Evolutionary conservation across 1,140 invertebrate species (phyloP).

Genomic region (Stenopsyche tienmushanensis): DNA sequence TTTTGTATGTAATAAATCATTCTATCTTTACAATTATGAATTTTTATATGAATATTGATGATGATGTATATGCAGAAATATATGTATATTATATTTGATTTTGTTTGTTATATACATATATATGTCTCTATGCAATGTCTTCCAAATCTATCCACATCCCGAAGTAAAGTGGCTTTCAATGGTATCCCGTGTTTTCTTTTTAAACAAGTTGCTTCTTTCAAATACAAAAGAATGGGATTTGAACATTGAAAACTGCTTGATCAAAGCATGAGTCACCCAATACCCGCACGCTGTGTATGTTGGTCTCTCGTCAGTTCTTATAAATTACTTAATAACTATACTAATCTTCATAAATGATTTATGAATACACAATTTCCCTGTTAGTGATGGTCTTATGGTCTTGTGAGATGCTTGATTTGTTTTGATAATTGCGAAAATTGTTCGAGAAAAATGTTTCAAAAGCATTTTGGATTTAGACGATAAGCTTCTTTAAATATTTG

Average conservation of each 20-base stretch:
- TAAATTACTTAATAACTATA: slow-evolving; percentile 12
- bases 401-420: too few relatives aligned
- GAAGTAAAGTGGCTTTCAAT: not conserved
- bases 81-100: too few relatives aligned
- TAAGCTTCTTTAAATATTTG: too few relatives aligned
- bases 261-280: slow-evolving; percentile 39
- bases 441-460: too few relatives aligned
- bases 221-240: not conserved
- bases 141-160: not conserved
- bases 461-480: too few relatives aligned
- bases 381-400: slow-evolving; percentile 25
- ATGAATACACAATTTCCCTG: slow-evolving; percentile 11
- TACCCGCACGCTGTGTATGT: slow-evolving; percentile 39
- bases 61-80: too few relatives aligned
- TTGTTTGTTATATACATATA: not conserved
- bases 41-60: too few relatives aligned
- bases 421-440: too few relatives aligned
- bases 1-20: too few relatives aligned
- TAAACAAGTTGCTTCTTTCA: too few relatives aligned
- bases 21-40: too few relatives aligned
- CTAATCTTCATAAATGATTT: too few relatives aligned
- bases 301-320: slow-evolving; percentile 33
- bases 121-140: slow-evolving; percentile 4
- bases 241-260: slow-evolving; percentile 18
- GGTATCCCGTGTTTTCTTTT: not conserved